A percentile compares a stretch with the other conserved stretches of the same genome.
Evolutionary conservation across 1,140 invertebrate genomes (phyloP).

Genomic region (Paramacrobiotus metropolitanus): DNA sequence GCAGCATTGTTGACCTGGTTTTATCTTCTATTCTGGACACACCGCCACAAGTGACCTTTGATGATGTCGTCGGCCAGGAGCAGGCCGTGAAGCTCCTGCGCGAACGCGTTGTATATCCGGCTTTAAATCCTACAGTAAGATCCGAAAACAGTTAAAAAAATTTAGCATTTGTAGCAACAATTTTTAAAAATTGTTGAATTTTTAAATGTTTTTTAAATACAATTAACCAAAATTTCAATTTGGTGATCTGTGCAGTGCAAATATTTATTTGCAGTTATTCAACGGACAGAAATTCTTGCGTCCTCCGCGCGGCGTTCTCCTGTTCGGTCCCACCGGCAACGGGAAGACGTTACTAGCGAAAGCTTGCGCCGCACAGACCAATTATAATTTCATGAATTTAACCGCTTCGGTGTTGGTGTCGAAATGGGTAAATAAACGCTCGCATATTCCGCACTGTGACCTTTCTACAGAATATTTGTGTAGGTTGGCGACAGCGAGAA

Average conservation of each 20-base stretch:
- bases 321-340: conserved; percentile 1
- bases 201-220: neutral
- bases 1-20: neutral
- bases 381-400: conserved; percentile 3
- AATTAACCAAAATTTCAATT: no score
- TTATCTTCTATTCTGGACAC: neutral
- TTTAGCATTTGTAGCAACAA: neutral
- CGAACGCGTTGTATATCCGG: neutral
- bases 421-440: neutral
- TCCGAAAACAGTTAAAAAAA: neutral
- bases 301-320: neutral
- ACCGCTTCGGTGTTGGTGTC: neutral
- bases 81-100: neutral
- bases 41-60: neutral
- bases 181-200: neutral
- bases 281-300: conserved; percentile 1
- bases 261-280: conserved; percentile 1
- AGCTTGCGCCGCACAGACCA: neutral
- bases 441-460: neutral
- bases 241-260: no score
- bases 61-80: neutral
- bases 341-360: neutral
- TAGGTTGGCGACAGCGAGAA: conserved; percentile 3
- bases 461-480: neutral
- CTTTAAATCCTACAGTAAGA: neutral